phyloP scores from a whole-genome alignment of 1,140 invertebrate genomes.

The Brachionus rotundiformis region DNA sequence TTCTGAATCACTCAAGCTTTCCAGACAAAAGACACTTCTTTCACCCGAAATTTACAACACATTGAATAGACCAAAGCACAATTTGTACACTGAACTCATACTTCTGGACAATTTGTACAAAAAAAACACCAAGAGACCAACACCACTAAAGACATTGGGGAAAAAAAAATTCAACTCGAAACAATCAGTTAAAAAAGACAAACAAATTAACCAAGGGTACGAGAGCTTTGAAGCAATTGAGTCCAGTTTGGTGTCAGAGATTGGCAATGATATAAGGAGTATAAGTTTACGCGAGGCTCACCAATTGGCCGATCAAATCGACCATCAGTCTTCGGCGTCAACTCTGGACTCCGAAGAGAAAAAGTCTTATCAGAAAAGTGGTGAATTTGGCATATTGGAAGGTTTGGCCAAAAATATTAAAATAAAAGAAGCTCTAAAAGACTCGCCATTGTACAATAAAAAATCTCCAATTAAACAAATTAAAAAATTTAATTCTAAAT shows the following conservation, averaged over 20 bases:
- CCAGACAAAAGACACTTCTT: not conserved
- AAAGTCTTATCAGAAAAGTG: not conserved
- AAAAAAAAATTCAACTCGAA: not conserved
- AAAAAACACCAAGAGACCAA: not conserved
- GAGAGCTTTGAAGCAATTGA: not conserved
- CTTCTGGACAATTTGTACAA: constrained; percentile 7
- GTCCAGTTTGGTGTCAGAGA: not conserved
- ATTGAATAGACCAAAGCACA: not conserved
- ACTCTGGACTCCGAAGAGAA: not conserved
- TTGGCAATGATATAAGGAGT: not conserved
- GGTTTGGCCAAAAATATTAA: not conserved
- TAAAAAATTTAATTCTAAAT: not conserved
- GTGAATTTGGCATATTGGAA: not conserved
- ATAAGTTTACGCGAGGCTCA: not conserved
- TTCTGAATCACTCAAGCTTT: not conserved
- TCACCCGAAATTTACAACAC: constrained; percentile 10
- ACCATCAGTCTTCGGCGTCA: not conserved
- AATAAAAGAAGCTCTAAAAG: constrained; percentile 22
- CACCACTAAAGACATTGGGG: not conserved
- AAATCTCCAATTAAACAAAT: not conserved
- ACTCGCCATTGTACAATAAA: not conserved
- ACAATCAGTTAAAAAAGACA: not conserved
- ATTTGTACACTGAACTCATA: constrained; percentile 3
- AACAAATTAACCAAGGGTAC: not conserved
- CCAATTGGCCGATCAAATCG: not conserved